Base-by-base conservation (phyloP, 1,140 invertebrate genomes). In the Drosophila kikkawai region DNA sequence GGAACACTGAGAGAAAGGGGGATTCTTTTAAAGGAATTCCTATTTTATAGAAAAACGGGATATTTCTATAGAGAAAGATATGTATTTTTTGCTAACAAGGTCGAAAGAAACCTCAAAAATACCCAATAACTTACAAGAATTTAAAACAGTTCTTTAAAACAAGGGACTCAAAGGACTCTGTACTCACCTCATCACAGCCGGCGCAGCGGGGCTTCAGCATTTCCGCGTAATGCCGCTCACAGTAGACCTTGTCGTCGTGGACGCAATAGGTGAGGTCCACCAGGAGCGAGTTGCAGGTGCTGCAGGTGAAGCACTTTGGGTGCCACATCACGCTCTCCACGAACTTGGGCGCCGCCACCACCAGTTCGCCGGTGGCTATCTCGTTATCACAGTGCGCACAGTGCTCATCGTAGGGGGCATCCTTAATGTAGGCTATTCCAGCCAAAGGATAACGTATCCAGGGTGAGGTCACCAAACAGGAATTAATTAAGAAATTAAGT, bases 241-340 rank as follows among this genome's bases (percentile, higher is more conserved):
- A 99, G 93, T 96, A 99, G 42, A 98, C 94, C 57, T 95, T 94
- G 65, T 97, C 97, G 69, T 98, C 96, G 91, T 97, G 95, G 48
- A 97, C 96, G 91, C 98, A 99, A 93, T 99, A 99, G 17, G 97
- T 97, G 51, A 99, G 94, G 93, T 99, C 98, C 55, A 98, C 97
- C 32, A 99, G 95, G 34, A 98, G 93, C 93, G 98, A 96, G 70
- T 96, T 94, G 93, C 98, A 99, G 41, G 95, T 95, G 51, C 94
- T 94, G 93, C 98, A 99, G 48, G 95, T 94, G 93, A 99, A 99
- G 93, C 98, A 99, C 12, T 94, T 94, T 2, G 98, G 97, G 93
- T 99, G 98, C 95, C 96, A 99, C 58, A 95, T 93, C 36, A 94
- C 93, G 79, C 94, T 94, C 87, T 94, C 94, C 34, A 93, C 92